phyloP scores from a whole-genome alignment of 2,888 invertebrate genomes.

The Drosophila kokeensis region DNA sequence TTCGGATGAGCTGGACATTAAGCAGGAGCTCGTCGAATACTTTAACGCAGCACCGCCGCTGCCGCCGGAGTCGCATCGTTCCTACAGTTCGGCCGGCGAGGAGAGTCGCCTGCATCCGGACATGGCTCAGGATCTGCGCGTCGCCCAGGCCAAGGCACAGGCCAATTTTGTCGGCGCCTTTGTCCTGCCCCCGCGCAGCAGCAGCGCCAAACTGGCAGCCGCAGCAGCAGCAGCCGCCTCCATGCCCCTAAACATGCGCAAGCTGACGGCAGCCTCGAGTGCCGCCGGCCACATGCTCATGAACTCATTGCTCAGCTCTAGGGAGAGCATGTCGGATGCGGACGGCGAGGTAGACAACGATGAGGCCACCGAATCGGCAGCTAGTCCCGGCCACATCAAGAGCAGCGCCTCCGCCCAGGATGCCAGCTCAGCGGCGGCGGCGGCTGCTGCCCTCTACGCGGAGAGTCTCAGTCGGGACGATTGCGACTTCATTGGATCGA shows the following conservation, averaged over 20 bases:
- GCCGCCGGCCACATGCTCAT: conserved; percentile 81
- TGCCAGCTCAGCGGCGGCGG: conserved; percentile 70
- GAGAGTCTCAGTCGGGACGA: conserved; percentile 82
- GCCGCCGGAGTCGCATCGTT: conserved; percentile 83
- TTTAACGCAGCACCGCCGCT: conserved; percentile 75
- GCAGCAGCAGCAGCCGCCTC: conserved; percentile 34
- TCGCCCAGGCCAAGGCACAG: conserved; percentile 79
- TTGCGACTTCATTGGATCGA: conserved; percentile 83
- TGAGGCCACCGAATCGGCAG: conserved; percentile 71
- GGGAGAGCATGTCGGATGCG: conserved; percentile 80
- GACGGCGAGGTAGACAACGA: conserved; percentile 69
- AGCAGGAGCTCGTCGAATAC: conserved; percentile 83
- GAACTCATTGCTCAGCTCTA: conserved; percentile 76
- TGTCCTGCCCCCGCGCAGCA: conserved; percentile 73
- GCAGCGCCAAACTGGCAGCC: conserved; percentile 45
- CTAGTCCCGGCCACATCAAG: conserved; percentile 72
- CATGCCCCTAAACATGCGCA: conserved; percentile 82
- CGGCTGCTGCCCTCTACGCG: conserved; percentile 80
- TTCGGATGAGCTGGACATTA: conserved; percentile 81
- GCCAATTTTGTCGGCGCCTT: conserved; percentile 80
- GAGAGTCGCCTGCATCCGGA: conserved; percentile 81
- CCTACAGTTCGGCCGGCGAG: conserved; percentile 82
- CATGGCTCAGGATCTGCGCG: conserved; percentile 83
- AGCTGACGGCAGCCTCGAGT: conserved; percentile 64
- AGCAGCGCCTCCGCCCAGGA: conserved; percentile 74